phyloP scores from a whole-genome alignment of 1,140 invertebrate genomes.

The fruit fly (Drosophila melanogaster) region DNA sequence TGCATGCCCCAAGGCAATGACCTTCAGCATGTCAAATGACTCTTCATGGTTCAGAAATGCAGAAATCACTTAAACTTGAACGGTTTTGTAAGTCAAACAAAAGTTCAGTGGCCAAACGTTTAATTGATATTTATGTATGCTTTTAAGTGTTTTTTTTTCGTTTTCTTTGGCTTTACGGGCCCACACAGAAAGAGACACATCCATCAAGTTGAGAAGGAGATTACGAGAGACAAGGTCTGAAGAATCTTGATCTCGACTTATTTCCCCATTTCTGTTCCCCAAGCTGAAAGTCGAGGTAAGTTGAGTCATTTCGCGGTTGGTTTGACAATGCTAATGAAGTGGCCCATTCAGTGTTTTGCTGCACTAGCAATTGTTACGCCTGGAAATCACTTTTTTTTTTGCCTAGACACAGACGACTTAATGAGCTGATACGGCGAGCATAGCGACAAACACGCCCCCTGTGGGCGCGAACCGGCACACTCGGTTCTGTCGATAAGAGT shows the following conservation, averaged over 20 bases:
- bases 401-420: constrained; percentile 37
- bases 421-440: constrained; percentile 41
- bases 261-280: constrained; percentile 9
- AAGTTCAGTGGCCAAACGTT: constrained; percentile 64
- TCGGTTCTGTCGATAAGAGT: constrained; percentile 35
- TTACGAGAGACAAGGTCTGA: constrained; percentile 43
- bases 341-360: constrained; percentile 30
- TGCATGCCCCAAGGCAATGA: constrained; percentile 59
- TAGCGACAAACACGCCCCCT: constrained; percentile 12
- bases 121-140: constrained; percentile 72
- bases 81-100: constrained; percentile 50
- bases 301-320: constrained; percentile 23
- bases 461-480: constrained; percentile 18
- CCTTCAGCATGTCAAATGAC: constrained; percentile 47
- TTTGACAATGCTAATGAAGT: constrained; percentile 37
- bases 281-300: constrained; percentile 3
- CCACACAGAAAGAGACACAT: constrained; percentile 54
- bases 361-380: constrained; percentile 30
- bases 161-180: constrained; percentile 28
- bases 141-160: constrained; percentile 47
- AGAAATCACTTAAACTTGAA: constrained; percentile 68
- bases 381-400: constrained; percentile 31
- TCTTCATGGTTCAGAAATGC: constrained; percentile 65
- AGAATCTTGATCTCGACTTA: constrained; percentile 29
- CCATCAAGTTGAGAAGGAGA: constrained; percentile 52